Evolutionary conservation across 2,797 vertebrate genomes (phyloP).

Genomic region (Eulemur coronatus): DNA sequence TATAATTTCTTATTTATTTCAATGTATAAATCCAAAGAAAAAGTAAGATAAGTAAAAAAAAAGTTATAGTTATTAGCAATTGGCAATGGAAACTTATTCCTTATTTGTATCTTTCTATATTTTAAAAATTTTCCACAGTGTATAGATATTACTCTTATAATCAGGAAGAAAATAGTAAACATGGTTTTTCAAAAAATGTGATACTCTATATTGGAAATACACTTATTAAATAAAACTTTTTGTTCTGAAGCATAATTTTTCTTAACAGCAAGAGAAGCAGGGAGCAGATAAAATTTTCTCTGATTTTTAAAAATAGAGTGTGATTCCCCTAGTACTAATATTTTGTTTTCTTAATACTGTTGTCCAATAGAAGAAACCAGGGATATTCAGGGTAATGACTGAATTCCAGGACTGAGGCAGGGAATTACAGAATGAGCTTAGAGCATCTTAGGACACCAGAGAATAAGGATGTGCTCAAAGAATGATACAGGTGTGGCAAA

Average conservation of each 20-base stretch:
- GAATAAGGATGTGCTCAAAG: neutral
- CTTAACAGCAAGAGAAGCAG: neutral
- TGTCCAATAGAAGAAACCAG: neutral
- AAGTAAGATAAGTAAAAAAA: neutral
- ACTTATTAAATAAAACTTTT: neutral
- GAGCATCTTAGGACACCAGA: neutral
- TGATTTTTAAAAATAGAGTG: neutral
- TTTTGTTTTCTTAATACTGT: slow-evolving; percentile 1
- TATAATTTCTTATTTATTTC: neutral
- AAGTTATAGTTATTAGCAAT: neutral
- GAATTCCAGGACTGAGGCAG: neutral
- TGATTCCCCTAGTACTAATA: neutral
- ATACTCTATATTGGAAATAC: neutral
- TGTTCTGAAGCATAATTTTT: neutral
- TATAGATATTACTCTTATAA: neutral
- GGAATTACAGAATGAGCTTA: neutral
- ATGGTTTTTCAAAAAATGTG: neutral
- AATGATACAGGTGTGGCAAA: too few species aligned
- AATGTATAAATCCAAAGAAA: neutral
- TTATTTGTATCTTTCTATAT: neutral
- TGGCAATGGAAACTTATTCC: neutral
- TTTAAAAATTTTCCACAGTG: neutral
- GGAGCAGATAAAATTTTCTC: neutral
- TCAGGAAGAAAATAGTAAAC: neutral
- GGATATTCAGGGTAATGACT: neutral